A percentile compares a stretch with the other conserved stretches of the same genome.
These are phyloP conservation scores for Orchesella flavescens DNA, from an alignment of 2,888 invertebrate genomes.

Conservation along the genomic window DNA sequence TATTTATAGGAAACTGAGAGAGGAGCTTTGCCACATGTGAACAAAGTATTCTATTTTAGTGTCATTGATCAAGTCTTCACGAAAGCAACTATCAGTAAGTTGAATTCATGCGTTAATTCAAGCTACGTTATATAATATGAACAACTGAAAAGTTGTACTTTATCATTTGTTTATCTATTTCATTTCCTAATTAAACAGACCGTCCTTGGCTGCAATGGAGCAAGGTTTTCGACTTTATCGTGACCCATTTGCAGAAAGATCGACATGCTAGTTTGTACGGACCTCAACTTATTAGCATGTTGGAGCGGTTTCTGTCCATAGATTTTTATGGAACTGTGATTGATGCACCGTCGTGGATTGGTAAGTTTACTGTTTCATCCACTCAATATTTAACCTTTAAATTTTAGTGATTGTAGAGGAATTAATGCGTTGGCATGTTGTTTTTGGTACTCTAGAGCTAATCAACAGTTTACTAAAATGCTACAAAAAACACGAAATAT, in stretches of 20 bases:
- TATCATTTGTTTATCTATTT: background rate
- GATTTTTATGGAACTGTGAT: slow-evolving; percentile 53
- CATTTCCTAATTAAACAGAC: slow-evolving; percentile 4
- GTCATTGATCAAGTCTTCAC: slow-evolving; percentile 43
- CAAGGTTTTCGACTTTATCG: slow-evolving; percentile 46
- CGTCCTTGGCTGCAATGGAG: slow-evolving; percentile 53
- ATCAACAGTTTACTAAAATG: slow-evolving; percentile 49
- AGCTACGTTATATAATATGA: background rate
- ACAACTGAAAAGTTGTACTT: background rate
- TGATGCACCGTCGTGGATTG: slow-evolving; percentile 48
- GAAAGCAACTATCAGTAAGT: slow-evolving; percentile 55
- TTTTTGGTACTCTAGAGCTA: slow-evolving; percentile 41
- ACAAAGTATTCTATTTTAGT: slow-evolving; percentile 34
- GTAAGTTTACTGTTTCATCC: slow-evolving; percentile 35
- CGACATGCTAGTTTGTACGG: slow-evolving; percentile 51
- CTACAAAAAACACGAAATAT: slow-evolving; percentile 38
- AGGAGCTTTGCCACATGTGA: background rate
- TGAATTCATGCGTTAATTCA: background rate
- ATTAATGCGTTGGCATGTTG: no score
- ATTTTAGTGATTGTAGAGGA: no score
- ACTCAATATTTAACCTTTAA: no score
- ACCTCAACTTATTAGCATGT: slow-evolving; percentile 41
- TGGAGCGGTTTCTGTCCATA: slow-evolving; percentile 54
- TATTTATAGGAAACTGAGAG: slow-evolving; percentile 62
- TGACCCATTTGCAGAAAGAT: slow-evolving; percentile 40